phyloP scores from a whole-genome alignment of 2,888 invertebrate species.

The Harpalus rubripes region DNA sequence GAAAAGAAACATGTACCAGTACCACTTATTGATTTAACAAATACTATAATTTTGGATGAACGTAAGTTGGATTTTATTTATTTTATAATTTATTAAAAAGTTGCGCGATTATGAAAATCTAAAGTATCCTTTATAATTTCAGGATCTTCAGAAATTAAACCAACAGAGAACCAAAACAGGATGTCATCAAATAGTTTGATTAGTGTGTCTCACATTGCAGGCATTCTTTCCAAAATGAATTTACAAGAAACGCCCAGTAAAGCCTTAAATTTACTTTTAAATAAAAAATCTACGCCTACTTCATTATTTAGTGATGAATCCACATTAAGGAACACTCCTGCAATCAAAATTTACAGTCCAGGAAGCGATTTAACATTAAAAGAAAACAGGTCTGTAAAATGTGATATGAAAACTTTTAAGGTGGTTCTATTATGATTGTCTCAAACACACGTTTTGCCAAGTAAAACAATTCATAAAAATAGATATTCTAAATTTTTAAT shows the following conservation, averaged over 20 bases:
- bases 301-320: slow-evolving; percentile 8
- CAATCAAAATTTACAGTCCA: neutral
- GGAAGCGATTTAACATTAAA: neutral
- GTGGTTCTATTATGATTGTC: too few relatives aligned
- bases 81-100: too few relatives aligned
- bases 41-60: slow-evolving; percentile 15
- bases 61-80: slow-evolving; percentile 33
- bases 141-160: neutral
- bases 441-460: too few relatives aligned
- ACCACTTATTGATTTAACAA: slow-evolving; percentile 70
- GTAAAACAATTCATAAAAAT: too few relatives aligned
- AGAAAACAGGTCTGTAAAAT: slow-evolving; percentile 8
- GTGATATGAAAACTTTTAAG: too few relatives aligned
- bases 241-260: slow-evolving; percentile 70
- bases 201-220: slow-evolving; percentile 71
- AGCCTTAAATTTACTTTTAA: slow-evolving; percentile 67
- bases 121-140: neutral
- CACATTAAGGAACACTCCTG: slow-evolving; percentile 42
- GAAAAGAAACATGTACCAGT: slow-evolving; percentile 71
- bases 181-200: slow-evolving; percentile 69
- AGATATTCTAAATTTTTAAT: too few relatives aligned
- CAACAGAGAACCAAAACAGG: neutral
- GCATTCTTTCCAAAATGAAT: slow-evolving; percentile 69
- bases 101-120: too few relatives aligned
- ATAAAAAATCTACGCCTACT: slow-evolving; percentile 15